A percentile compares a stretch with the other conserved stretches of the same genome.
Conservation (phyloP, 1,140 invertebrate genomes). For the Medauroidea extradentata region DNA sequence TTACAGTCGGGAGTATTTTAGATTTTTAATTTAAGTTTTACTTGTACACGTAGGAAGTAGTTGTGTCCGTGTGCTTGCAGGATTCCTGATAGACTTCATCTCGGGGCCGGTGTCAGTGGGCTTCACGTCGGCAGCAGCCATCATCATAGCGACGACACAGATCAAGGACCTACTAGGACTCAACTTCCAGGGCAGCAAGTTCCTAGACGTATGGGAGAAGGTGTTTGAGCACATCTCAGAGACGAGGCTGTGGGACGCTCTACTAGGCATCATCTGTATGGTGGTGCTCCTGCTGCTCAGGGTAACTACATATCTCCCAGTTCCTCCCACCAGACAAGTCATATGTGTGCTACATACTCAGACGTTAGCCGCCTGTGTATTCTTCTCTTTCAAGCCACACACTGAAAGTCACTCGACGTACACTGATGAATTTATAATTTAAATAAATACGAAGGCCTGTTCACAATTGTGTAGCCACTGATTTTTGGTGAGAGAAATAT, state of each 20-base stretch:
- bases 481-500: too few relatives aligned
- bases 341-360: too few relatives aligned
- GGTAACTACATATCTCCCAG: constrained; percentile 44
- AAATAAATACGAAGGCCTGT: too few relatives aligned
- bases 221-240: constrained; percentile 63
- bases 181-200: constrained; percentile 57
- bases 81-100: constrained; percentile 88
- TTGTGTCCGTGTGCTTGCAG: constrained; percentile 50
- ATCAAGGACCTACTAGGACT: constrained; percentile 75
- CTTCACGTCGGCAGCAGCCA: constrained; percentile 85
- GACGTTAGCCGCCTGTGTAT: too few relatives aligned
- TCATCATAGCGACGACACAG: constrained; percentile 83
- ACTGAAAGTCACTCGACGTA: too few relatives aligned
- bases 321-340: too few relatives aligned
- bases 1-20: too few relatives aligned
- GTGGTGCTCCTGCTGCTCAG: constrained; percentile 59
- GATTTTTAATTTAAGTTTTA: too few relatives aligned
- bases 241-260: constrained; percentile 59
- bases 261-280: constrained; percentile 63
- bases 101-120: constrained; percentile 86
- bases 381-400: too few relatives aligned
- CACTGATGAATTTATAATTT: too few relatives aligned
- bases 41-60: too few relatives aligned
- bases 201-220: constrained; percentile 56
- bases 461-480: too few relatives aligned